Base-by-base conservation (phyloP, 2,888 invertebrate species). In the Hybos culiciformis region DNA sequence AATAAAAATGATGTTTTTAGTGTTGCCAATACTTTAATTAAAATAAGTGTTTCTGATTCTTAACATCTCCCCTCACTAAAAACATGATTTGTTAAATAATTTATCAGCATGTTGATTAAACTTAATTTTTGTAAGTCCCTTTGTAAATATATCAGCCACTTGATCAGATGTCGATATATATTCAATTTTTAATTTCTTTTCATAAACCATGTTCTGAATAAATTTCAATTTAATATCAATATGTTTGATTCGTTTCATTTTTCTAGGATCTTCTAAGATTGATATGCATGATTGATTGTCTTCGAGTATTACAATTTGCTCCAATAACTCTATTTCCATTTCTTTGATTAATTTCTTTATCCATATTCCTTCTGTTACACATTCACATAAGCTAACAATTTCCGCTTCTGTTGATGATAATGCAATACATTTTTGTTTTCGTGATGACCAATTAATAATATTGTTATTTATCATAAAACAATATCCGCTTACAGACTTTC, bases 211-310 rank as follows among this genome's bases (percentile, higher is more conserved):
- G n/a, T 17, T 39, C 24, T 39, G 26, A 5, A 39, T 15, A 20
- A 40, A 40, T 23, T 40, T 40, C 7, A 32, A 32, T 15, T 40
- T 40, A 20, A 40, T 11, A 20, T 40, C 41, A 33, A 41, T 33
- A 33, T 41, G 41, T 21, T 41, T 41, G 21, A 41, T 14, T 15
- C 41, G 41, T 33, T 41, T 41, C 5, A 33, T 32, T 18, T 41
- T 33, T 24, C 41, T 11, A 29, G 29, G 29, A 29, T 29, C 29
- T 4, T 29, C n/a, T 29, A 29, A 29, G 11, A 29, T n/a, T 29
- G 29, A 31, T 24, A 32, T 33, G 41, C 32, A 33, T 5, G 41
- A 41, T 11, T 41, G 21, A 33, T 41, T 41, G 20, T 41, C 34
- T n/a, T 33, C 41, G 15, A 29, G 11, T 11, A 9, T 11, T 29